Percentiles rank a stretch among this genome's conserved stretches.
These are phyloP conservation scores for Stigmatopora nigra DNA, from an alignment of 2,113 vertebrate genomes.

Conservation along the genomic window DNA sequence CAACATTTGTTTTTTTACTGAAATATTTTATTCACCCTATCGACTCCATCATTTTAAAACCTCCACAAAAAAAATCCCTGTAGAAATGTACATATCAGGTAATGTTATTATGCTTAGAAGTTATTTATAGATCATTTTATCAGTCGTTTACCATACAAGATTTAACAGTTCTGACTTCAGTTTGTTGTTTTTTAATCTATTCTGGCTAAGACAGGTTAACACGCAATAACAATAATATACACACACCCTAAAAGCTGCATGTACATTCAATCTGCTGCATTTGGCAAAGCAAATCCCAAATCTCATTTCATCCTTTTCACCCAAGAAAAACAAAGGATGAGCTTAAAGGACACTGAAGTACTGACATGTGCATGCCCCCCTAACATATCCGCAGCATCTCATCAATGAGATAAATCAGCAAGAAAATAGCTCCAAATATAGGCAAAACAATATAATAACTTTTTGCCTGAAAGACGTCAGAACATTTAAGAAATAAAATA, in stretches of 20 bases:
- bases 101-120: too few species aligned
- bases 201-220: constrained; percentile 24
- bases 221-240: constrained; percentile 11
- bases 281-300: constrained; percentile 51
- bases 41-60: not conserved
- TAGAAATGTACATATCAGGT: too few species aligned
- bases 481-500: too few species aligned
- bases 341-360: constrained; percentile 50
- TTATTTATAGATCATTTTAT: too few species aligned
- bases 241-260: constrained; percentile 28
- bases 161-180: too few species aligned
- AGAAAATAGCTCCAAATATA: not conserved
- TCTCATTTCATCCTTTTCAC: constrained; percentile 47
- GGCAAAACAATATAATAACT: not conserved
- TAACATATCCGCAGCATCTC: not conserved
- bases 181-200: too few species aligned
- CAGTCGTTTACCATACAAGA: too few species aligned
- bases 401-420: not conserved
- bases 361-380: constrained; percentile 1
- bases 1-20: not conserved
- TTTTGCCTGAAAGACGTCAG: too few species aligned
- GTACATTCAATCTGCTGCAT: constrained; percentile 47
- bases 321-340: constrained; percentile 47
- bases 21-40: not conserved
- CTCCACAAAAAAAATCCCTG: too few species aligned